These are phyloP conservation scores for Indicator maculatus DNA, from an alignment of 2,113 vertebrate species.

Conservation along the genomic window DNA sequence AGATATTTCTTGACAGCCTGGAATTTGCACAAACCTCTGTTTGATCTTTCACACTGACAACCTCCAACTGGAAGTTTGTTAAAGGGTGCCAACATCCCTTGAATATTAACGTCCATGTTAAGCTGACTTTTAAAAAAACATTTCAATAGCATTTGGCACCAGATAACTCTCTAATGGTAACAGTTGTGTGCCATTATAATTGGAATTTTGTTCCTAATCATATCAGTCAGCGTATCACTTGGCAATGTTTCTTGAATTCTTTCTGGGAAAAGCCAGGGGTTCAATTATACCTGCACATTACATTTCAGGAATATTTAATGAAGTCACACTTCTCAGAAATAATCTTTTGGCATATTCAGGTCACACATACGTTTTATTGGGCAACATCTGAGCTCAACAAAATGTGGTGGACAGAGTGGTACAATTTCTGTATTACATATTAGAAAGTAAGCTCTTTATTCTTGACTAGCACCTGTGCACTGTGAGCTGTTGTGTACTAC, in stretches of 20 bases:
- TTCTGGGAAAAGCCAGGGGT: neutral
- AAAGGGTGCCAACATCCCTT: neutral
- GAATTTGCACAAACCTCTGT: slow-evolving; percentile 6
- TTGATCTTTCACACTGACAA: neutral
- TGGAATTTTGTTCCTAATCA: neutral
- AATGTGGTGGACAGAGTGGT: neutral
- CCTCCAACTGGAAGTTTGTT: neutral
- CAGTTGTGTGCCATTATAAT: neutral
- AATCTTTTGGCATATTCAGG: neutral
- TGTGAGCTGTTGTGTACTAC: neutral
- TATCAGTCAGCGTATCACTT: neutral
- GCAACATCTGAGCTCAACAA: neutral
- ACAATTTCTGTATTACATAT: neutral
- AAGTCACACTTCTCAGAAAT: neutral
- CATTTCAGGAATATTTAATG: neutral
- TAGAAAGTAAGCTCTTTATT: neutral
- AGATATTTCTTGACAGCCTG: slow-evolving; percentile 5
- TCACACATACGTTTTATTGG: neutral
- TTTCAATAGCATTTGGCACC: neutral
- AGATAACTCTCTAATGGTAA: neutral
- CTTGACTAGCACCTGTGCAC: neutral
- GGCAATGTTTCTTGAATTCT: neutral
- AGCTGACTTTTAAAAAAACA: neutral
- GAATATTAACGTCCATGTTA: neutral
- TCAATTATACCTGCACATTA: neutral